Evolutionary conservation across 2,797 vertebrate genomes (phyloP).

Genomic region (Sebastiscus tertius): DNA sequence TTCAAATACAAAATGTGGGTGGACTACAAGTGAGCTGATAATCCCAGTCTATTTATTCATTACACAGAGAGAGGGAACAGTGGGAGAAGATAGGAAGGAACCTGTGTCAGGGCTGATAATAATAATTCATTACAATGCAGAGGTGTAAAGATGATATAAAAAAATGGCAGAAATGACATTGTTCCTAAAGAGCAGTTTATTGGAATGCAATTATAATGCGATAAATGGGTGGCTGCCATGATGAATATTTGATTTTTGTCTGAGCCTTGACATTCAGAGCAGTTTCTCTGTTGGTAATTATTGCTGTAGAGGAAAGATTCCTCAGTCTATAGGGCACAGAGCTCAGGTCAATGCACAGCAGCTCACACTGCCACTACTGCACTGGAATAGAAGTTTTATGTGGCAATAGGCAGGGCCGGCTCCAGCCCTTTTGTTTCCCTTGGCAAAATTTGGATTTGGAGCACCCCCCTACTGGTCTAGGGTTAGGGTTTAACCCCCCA

Average conservation of each 20-base stretch:
- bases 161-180: constrained; percentile 35
- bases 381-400: not conserved
- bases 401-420: not conserved
- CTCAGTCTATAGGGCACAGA: not conserved
- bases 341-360: constrained; percentile 10
- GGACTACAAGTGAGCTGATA: constrained; percentile 56
- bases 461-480: too few species aligned
- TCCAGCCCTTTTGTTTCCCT: too few species aligned
- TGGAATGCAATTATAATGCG: constrained; percentile 34
- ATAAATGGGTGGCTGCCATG: not conserved
- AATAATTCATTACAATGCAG: constrained; percentile 46
- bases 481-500: too few species aligned
- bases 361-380: not conserved
- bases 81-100: constrained; percentile 30
- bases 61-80: constrained; percentile 10
- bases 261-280: constrained; percentile 16
- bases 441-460: too few species aligned
- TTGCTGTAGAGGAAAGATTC: constrained; percentile 1
- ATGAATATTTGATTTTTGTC: constrained; percentile 34
- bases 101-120: constrained; percentile 49
- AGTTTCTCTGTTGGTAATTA: constrained; percentile 20
- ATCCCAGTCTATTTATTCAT: constrained; percentile 56
- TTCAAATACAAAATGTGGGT: constrained; percentile 50
- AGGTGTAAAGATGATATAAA: constrained; percentile 24
- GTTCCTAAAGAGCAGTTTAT: constrained; percentile 36